Conservation (phyloP, 2,113 vertebrate species). For the Tenebrosternarchus preto region DNA sequence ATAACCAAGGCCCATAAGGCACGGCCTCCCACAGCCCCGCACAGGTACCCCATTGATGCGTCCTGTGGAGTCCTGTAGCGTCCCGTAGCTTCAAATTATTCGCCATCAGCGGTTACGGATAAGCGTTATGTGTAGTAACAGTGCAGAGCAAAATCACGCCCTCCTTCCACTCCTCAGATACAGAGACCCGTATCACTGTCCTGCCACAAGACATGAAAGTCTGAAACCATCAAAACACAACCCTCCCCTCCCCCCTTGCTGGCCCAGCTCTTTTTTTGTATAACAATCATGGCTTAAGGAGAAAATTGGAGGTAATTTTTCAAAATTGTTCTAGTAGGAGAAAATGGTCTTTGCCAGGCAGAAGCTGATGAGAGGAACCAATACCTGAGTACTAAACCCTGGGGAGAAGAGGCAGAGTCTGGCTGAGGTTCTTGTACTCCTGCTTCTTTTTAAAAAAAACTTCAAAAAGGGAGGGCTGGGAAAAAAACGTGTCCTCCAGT, state of each 20-base stretch:
- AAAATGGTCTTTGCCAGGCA: conserved; percentile 55
- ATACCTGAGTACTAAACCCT: not conserved
- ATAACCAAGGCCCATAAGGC: no score
- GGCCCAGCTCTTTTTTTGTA: not conserved
- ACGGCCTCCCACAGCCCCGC: no score
- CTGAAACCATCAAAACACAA: not conserved
- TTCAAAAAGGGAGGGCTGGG: not conserved
- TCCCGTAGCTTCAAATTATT: no score
- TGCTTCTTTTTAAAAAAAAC: not conserved
- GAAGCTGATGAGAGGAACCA: conserved; percentile 50
- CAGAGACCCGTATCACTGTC: not conserved
- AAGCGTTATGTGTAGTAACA: conserved; percentile 18
- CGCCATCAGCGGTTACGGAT: conserved; percentile 13
- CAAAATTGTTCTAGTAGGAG: conserved; percentile 60
- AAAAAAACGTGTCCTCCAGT: conserved; percentile 12
- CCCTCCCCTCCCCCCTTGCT: conserved; percentile 11
- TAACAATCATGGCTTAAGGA: conserved; percentile 57
- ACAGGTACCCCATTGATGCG: no score
- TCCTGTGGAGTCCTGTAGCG: no score
- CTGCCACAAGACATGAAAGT: not conserved
- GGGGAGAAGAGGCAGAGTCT: not conserved
- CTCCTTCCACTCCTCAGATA: not conserved
- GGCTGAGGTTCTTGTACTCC: not conserved
- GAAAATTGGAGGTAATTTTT: conserved; percentile 73
- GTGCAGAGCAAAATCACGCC: conserved; percentile 13